Percentiles rank a stretch among this genome's conserved stretches.
Evolutionary conservation across 1,140 invertebrate genomes (phyloP).

Genomic region (Anadara kagoshimensis): DNA sequence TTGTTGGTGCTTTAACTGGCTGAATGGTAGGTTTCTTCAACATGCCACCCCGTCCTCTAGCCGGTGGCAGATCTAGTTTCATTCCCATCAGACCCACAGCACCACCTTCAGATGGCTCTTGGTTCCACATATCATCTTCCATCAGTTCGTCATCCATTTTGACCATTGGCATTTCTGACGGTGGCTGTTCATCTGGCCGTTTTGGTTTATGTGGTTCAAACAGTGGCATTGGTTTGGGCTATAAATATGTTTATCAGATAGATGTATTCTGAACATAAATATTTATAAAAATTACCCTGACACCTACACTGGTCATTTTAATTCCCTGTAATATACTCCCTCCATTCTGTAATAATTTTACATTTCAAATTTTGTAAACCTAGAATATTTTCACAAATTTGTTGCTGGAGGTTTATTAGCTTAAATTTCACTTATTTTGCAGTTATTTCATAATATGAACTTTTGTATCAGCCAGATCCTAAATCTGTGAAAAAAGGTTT

Average conservation of each 20-base stretch:
- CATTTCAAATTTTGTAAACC: too few species aligned
- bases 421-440: too few species aligned
- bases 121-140: conserved; percentile 38
- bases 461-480: too few species aligned
- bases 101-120: conserved; percentile 11
- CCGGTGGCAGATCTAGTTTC: conserved; percentile 38
- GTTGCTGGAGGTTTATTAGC: too few species aligned
- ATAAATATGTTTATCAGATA: neutral
- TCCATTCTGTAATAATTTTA: too few species aligned
- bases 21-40: neutral
- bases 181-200: neutral
- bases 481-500: too few species aligned
- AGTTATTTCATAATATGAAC: too few species aligned
- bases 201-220: conserved; percentile 14
- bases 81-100: conserved; percentile 38
- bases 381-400: too few species aligned
- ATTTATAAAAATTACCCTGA: too few species aligned
- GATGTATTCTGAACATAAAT: too few species aligned
- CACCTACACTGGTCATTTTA: too few species aligned
- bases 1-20: neutral
- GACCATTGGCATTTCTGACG: conserved; percentile 15
- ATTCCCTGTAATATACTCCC: too few species aligned
- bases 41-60: conserved; percentile 1
- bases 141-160: conserved; percentile 21
- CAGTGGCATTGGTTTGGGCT: neutral